Base-by-base conservation (phyloP, 2,113 vertebrate species). In the Pterocles orientalis region DNA sequence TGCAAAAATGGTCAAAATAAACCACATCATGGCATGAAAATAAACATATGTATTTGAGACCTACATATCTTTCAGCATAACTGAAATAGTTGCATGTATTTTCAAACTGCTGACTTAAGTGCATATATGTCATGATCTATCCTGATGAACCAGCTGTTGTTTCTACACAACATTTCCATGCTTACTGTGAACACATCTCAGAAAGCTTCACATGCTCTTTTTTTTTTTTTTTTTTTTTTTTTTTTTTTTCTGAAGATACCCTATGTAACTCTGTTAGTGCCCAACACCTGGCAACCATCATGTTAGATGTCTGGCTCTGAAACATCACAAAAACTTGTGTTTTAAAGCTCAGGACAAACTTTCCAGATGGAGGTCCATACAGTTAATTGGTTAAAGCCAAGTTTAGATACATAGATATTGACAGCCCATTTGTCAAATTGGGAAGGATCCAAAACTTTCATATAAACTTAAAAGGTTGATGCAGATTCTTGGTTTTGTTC, bases 361-460 rank as follows among this genome's bases (percentile, higher is more conserved):
- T 48, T 62, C 4, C 5, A 56, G 45, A 18, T 5, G n/a, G 7
- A 2, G 2, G 4, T 68, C 18, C 0, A 1, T 47, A 26, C 11
- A 81, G 16, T 14, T 65, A 31, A 28, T 26, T 69, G 19, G 8
- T 25, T 60, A 65, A 85, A 56, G 5, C 11, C 1, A 2, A 23
- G 4, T 54, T 84, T 72, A 45, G 8, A 47, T 29, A 71, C 29
- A 6, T 36, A 71, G 29, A 14, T 77, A 41, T 34, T 31, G 24
- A 39, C 36, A 50, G 5, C 13, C 29, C 18, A 28, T 50, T 79
- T 86, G 28, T 71, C 47, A 78, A 57, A 57, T 0, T 26, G 17
- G 18, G 60, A 76, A 76, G 7, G 23, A 47, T 36, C n/a, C 28
- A 19, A 50, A 56, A 57, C 18, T 51, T 91, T 64, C 12, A n/a